Percentiles rank a stretch among this genome's conserved stretches.
phyloP scores from a whole-genome alignment of 2,113 vertebrate genomes.

The Hydropotes inermis region DNA sequence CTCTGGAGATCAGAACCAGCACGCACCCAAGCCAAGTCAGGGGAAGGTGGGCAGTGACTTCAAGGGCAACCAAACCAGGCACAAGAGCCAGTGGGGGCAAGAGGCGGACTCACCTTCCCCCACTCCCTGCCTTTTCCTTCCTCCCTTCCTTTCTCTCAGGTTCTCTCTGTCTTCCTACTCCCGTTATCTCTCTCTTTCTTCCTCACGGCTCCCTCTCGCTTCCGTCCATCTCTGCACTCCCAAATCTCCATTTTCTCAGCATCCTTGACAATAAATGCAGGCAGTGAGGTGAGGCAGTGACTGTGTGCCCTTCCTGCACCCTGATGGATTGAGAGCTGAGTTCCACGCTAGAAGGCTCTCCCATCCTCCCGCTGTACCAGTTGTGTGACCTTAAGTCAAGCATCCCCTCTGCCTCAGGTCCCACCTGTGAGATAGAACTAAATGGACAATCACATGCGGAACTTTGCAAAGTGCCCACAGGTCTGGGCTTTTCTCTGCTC shows the following conservation, averaged over 20 bases:
- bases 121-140: neutral
- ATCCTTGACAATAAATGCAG: neutral
- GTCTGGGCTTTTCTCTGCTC: too few relatives aligned
- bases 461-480: neutral
- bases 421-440: neutral
- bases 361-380: neutral
- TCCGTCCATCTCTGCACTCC: neutral
- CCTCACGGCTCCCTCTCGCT: neutral
- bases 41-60: neutral
- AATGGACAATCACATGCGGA: too few relatives aligned
- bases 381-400: neutral
- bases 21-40: rapidly evolving
- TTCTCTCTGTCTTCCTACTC: neutral
- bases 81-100: neutral
- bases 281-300: neutral
- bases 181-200: neutral
- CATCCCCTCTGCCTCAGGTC: neutral
- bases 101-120: neutral
- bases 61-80: neutral
- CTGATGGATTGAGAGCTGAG: neutral
- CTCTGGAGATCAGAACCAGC: neutral
- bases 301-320: neutral
- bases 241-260: neutral
- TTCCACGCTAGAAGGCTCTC: neutral
- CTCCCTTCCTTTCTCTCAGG: neutral